Evolutionary conservation across 2,113 vertebrate genomes (phyloP), one percentile per base, ranked within the genome.

Genomic region (Xiphias gladius): DNA sequence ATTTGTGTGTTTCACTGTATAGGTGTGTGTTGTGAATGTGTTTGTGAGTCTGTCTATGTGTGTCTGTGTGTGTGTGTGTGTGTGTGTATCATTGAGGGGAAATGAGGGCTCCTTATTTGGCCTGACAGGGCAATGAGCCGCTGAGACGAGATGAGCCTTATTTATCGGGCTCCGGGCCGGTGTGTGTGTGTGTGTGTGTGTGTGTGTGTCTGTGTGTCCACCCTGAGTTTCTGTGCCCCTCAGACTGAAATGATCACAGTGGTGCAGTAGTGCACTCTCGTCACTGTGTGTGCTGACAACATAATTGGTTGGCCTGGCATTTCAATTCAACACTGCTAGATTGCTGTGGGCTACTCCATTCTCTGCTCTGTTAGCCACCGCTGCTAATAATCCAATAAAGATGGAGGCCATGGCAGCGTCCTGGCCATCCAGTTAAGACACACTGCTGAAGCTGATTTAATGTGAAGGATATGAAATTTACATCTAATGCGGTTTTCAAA

Each of bases 271-370:
- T 86, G 76, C 86, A 62, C 89, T 81, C 87, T 74, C 70, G 59
- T 85, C 79, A 80, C 90, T 46, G 85, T 85, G 88, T 89, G 89
- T 85, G 87, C 90, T 94, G 93, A 94, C 91, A 93, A 85, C 85
- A 89, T 94, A 94, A 94, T 94, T 94, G 93, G 87, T 87, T 90
- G 80, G 89, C 87, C 80, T 87, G 89, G 91, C 91, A 93, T 92
- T 93, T 91, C 91, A 85, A 91, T 94, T 91, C 86, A 83, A 80
- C 90, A 65, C 16, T 64, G 90, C n/a, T 67, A 86, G 88, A 93
- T 92, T 90, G 91, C 88, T 74, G 77, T 85, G 84, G 88, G 86
- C 91, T 69, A 84, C 79, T 80, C 76, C 74, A 84, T 91, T 86
- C 91, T 93, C 91, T 86, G 83, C 79, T 90, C 92, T 58, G 87